Base-by-base conservation (phyloP, 2,797 vertebrate genomes). In the Alca torda region DNA sequence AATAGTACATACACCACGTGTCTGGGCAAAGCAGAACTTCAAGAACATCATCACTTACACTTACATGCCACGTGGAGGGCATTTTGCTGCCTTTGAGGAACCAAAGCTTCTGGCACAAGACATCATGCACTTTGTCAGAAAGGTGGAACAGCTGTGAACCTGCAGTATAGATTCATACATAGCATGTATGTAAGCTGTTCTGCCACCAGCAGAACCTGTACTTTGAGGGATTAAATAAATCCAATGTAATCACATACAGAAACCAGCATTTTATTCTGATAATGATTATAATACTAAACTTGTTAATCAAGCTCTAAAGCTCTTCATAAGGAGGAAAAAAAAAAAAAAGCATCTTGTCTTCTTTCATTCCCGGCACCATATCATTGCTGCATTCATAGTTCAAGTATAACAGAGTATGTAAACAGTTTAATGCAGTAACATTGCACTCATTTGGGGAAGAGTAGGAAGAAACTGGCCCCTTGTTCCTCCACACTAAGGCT, bases 31-130 rank as follows among this genome's bases (percentile, higher is more conserved):
- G 69, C 48, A 77, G 3, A 87, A 61, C 37, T 98, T 95, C 91
- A 96, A 59, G 83, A 98, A 99, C 91, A 97, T 99, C 46, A 46
- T 96, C 80, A 98, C 97, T 56, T 99, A 98, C 94, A 96, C 98
- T 19, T 98, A 98, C 84, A 98, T 99, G 98, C 95, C 98, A 33
- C 93, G 78, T 20, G 99, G 99, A 11, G 99, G 99, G 12, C 99
- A 99, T 97, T 99, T 99, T 56, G 98, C 98, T 39, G 99, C 99
- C 51, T 98, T 99, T 54, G 98, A 99, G 89, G 98, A 99, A 93
- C 99, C 99, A 15, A 94, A 97, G 79, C 98, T 99, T 63, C 91
- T 99, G 17, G 98, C 98, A 53, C 73, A 98, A 41, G 98, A 99
- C 89, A 46, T 99, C 65, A 51, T 98, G 16, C 96, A 98, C 61